Evolutionary conservation across 2,113 vertebrate genomes (phyloP).

Genomic region (Zeus faber): DNA sequence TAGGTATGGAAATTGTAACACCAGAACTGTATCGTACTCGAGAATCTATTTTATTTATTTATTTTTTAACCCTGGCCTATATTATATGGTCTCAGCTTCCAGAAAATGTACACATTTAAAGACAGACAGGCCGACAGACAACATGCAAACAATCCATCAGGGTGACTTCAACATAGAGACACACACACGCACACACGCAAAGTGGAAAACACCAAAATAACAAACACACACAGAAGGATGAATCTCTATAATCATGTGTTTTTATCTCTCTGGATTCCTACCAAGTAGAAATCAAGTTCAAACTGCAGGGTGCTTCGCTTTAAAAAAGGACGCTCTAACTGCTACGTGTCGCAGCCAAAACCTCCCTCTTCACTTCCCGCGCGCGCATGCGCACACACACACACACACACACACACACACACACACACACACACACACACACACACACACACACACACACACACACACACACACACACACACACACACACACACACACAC

Average conservation of each 20-base stretch:
- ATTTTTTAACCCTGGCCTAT: too few species aligned
- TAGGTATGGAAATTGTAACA: too few species aligned
- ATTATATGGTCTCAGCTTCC: too few species aligned
- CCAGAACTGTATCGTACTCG: too few species aligned
- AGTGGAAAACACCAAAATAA: slow-evolving; percentile 11
- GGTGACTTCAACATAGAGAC: too few species aligned
- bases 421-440: slow-evolving; percentile 7
- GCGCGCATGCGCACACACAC: neutral
- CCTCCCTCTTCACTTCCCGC: slow-evolving; percentile 14
- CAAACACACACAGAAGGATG: slow-evolving; percentile 24
- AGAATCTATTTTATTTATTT: too few species aligned
- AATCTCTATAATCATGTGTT: slow-evolving; percentile 59
- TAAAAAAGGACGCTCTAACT: slow-evolving; percentile 55
- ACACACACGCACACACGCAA: slow-evolving; percentile 20
- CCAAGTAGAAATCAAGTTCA: slow-evolving; percentile 46
- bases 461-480: too few species aligned
- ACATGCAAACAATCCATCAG: too few species aligned
- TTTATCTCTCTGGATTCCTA: slow-evolving; percentile 40
- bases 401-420: slow-evolving; percentile 12
- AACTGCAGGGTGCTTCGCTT: slow-evolving; percentile 54
- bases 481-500: too few species aligned
- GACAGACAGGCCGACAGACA: too few species aligned
- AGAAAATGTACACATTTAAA: too few species aligned
- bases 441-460: too few species aligned
- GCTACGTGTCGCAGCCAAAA: slow-evolving; percentile 51